Percentiles rank a stretch among this genome's conserved stretches.
Conservation (phyloP, 2,888 invertebrate genomes). For the Harpalus rubripes region DNA sequence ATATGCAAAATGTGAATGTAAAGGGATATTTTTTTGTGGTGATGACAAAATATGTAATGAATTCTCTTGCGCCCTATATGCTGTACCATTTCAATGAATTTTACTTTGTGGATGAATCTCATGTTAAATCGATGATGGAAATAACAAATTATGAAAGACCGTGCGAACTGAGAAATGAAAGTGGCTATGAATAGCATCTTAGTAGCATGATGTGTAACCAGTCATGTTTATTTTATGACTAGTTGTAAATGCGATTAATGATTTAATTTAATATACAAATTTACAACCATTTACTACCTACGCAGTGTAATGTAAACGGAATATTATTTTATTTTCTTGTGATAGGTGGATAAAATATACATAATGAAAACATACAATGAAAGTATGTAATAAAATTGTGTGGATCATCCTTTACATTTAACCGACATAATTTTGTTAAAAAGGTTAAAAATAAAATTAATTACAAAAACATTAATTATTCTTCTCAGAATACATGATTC, state of each 20-base stretch:
- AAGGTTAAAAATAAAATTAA: too few relatives aligned
- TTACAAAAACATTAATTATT: too few relatives aligned
- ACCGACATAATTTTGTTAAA: too few relatives aligned
- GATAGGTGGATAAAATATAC: neutral
- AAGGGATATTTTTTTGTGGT: too few relatives aligned
- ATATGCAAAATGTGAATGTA: too few relatives aligned
- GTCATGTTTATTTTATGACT: slow-evolving; percentile 3
- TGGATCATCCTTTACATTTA: neutral
- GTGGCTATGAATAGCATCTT: slow-evolving; percentile 7
- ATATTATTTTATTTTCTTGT: slow-evolving; percentile 4
- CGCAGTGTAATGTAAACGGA: neutral
- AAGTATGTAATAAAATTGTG: neutral
- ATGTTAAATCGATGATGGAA: slow-evolving; percentile 1
- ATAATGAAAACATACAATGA: neutral
- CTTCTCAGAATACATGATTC: too few relatives aligned
- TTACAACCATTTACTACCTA: slow-evolving; percentile 20
- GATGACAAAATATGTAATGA: neutral
- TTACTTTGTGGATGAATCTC: neutral
- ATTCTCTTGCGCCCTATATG: neutral
- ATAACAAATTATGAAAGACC: slow-evolving; percentile 11
- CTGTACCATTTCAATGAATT: neutral
- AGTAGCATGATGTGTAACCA: slow-evolving; percentile 6
- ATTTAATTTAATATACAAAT: slow-evolving; percentile 17
- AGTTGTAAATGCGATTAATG: slow-evolving; percentile 17
- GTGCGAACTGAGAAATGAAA: slow-evolving; percentile 9